Base-by-base conservation (phyloP, 1,140 invertebrate genomes). In the Hycleus cichorii region DNA sequence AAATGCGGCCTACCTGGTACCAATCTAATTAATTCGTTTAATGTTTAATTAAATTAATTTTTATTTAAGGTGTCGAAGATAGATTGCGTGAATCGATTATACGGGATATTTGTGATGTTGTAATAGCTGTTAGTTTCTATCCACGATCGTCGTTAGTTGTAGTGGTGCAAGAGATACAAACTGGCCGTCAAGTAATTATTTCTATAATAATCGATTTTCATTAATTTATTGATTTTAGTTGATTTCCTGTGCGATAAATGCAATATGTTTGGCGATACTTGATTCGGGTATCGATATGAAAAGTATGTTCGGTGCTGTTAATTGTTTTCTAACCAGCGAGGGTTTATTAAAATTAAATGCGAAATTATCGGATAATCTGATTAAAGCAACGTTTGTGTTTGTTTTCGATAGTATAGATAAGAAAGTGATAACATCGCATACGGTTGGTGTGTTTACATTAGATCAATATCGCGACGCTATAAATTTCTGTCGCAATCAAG, bases 121-220 rank as follows among this genome's bases (percentile, higher is more conserved):
- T 84, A 0, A 70, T 95, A 43, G 67, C 90, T 2, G 76, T 83
- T 0, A 75, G 79, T 49, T 69, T 90, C 12, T 86, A 93, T 77
- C 92, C 92, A 4, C 78, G 90, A 38, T 83, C 90, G 5, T 80
- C 84, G 18, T 83, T 95, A 59, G 82, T 81, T 7, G 75, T 95
- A 11, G 87, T 87, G 61, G 67, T 95, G 55, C 92, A 95, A 76
- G 92, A 95, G 78, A 76, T 95, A 64, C 86, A 95, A 75, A 84
- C 93, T 77, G 81, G 78, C 71, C 89, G 91, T 59, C 88, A 89
- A 58, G 88, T 93, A 78, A 46, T 46, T 59, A 1, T 8, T 59
- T 39, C 6, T 48, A 7, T 32, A 3, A 59, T 18, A 18, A 18
- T 18, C 18, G 10, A 55, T 49, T 24, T 38, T 5, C 12, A 39